Percentiles rank a stretch among this genome's conserved stretches.
These are phyloP conservation scores for Amblyopsis hoosieri DNA, from an alignment of 2,797 vertebrate genomes.

Conservation along the genomic window DNA sequence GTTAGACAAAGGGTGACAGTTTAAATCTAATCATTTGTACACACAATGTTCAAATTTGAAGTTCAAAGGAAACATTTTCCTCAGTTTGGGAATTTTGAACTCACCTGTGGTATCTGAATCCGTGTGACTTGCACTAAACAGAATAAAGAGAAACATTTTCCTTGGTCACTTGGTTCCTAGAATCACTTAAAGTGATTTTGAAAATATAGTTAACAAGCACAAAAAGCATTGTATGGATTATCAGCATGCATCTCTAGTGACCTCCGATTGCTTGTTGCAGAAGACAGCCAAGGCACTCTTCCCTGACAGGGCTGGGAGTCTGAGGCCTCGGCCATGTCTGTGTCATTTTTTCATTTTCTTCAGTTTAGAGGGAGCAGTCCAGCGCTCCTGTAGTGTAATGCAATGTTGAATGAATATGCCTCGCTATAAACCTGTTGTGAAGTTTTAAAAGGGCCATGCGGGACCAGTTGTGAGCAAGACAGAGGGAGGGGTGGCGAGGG, in stretches of 20 bases:
- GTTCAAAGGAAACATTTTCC: too few species aligned
- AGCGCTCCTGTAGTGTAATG: conserved; percentile 46
- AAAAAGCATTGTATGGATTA: conserved; percentile 61
- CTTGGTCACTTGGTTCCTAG: too few species aligned
- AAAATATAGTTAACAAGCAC: conserved; percentile 62
- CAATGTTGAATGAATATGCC: conserved; percentile 69
- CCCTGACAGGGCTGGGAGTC: conserved; percentile 44
- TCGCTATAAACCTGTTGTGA: conserved; percentile 68
- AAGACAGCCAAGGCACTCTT: conserved; percentile 41
- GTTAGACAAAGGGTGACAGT: too few species aligned
- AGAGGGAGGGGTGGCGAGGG: conserved; percentile 29
- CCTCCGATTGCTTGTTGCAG: conserved; percentile 37
- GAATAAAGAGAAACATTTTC: too few species aligned
- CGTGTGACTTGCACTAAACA: too few species aligned
- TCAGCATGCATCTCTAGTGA: conserved; percentile 34
- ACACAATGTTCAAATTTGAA: too few species aligned
- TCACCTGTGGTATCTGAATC: too few species aligned
- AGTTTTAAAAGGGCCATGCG: conserved; percentile 56
- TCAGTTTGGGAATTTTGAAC: too few species aligned
- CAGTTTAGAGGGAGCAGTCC: conserved; percentile 34
- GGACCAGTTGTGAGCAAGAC: conserved; percentile 14
- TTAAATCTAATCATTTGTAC: too few species aligned
- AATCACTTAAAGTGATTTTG: conserved; percentile 55
- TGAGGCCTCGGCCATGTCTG: conserved; percentile 37
- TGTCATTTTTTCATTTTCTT: conserved; percentile 37